Base-by-base conservation (phyloP, 2,113 vertebrate genomes). In the Colinus virginianus region DNA sequence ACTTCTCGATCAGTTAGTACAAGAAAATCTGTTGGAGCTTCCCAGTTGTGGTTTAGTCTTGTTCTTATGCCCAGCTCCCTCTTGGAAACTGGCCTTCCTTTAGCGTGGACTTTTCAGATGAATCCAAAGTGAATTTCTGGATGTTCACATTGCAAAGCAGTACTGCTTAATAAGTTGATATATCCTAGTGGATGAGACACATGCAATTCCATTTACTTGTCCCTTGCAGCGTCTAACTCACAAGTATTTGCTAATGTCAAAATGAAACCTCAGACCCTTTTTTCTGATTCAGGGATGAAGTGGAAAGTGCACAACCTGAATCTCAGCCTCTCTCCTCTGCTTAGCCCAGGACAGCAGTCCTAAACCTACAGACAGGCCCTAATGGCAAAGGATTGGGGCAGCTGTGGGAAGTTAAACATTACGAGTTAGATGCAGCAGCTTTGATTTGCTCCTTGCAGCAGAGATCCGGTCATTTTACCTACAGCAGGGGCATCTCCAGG, bases 61-160 rank as follows among this genome's bases (percentile, higher is more conserved):
- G 6, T 28, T 90, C 11, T 34, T 22, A 5, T 46, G 26, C 7
- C 22, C 45, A 76, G 2, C 14, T 69, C 11, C 30, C 56, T 11
- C 23, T 40, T n/a, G 51, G 58, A 66, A 43, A 42, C 22, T 9
- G 68, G 8, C 18, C 40, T 56, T 71, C 36, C 43, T 84, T 71
- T 48, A 28, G 22, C 55, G 7, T 2, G 0, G 13, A 3, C 7
- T 66, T 66, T 40, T 61, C 43, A 32, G 36, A 28, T 74, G 14
- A 38, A 63, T 66, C 19, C 19, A 26, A n/a, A 58, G 19, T 0
- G 0, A 5, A 3, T 48, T 76, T 76, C 0, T 2, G 40, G 69
- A n/a, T 77, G 38, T 76, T 78, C 22, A 34, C 11, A 38, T 34
- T 74, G 61, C 26, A 67, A 70, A 74, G n/a, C 18, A 45, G 30